Evolutionary conservation across 2,113 vertebrate species (phyloP).

Genomic region (Vulpes lagopus): DNA sequence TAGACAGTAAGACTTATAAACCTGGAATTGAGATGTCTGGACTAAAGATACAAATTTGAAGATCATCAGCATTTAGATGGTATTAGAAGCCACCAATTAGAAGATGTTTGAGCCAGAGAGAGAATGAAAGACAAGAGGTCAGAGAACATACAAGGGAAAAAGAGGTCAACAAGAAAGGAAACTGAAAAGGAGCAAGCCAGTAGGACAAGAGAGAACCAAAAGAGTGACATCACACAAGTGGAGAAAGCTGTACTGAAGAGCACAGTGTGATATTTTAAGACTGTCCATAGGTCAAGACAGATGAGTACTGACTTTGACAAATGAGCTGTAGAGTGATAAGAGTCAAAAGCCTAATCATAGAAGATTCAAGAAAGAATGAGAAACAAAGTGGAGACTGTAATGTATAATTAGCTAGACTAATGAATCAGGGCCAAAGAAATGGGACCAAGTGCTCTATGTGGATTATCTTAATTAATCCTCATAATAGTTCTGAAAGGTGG

Average conservation of each 20-base stretch:
- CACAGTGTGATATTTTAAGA: neutral
- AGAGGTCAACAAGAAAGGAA: neutral
- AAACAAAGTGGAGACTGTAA: neutral
- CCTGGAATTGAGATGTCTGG: neutral
- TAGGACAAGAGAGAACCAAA: neutral
- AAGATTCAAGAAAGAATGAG: neutral
- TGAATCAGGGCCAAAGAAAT: neutral
- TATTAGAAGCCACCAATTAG: neutral
- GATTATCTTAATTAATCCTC: neutral
- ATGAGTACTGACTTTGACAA: neutral
- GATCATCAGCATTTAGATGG: neutral
- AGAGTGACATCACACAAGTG: neutral
- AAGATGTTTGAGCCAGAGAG: neutral
- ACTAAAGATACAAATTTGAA: constrained; percentile 4
- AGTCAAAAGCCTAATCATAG: neutral
- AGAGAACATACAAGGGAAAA: neutral
- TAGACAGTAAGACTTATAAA: neutral
- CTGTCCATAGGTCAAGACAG: neutral
- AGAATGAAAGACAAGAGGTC: neutral
- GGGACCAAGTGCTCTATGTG: neutral
- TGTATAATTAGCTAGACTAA: neutral
- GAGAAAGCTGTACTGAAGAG: neutral
- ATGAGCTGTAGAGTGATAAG: neutral
- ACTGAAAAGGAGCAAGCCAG: neutral
- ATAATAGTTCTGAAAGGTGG: neutral